Percentiles rank a stretch among this genome's conserved stretches.
Conservation (phyloP, 2,113 vertebrate genomes). For the Penelope pileata region DNA sequence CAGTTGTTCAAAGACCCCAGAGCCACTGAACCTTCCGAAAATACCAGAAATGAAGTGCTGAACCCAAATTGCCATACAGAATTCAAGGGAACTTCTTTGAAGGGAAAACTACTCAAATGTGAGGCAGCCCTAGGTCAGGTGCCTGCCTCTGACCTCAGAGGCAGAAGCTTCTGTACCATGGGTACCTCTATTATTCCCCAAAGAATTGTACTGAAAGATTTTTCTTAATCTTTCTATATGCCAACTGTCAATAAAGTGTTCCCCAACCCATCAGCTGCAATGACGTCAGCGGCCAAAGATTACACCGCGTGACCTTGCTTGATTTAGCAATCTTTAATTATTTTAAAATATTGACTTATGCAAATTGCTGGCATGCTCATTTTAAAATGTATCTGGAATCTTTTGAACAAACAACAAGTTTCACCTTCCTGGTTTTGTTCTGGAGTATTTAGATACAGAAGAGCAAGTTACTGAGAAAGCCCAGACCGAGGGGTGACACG, state of each 20-base stretch:
- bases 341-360: slow-evolving; percentile 4
- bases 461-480: background rate
- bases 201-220: background rate
- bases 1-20: background rate
- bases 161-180: background rate
- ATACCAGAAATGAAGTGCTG: background rate
- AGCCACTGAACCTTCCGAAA: background rate
- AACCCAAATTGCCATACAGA: background rate
- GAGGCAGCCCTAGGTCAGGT: background rate
- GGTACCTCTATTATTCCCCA: background rate
- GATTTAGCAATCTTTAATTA: background rate
- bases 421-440: background rate
- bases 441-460: background rate
- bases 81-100: background rate
- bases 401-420: background rate
- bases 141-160: background rate
- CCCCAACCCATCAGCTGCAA: background rate
- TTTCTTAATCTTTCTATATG: background rate
- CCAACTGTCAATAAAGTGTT: background rate
- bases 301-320: background rate
- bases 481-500: background rate
- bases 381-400: background rate
- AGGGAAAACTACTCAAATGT: background rate
- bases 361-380: background rate
- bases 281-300: background rate